These are phyloP conservation scores for Rhinophrynus dorsalis DNA, from an alignment of 2,797 vertebrate species.

Conservation along the genomic window DNA sequence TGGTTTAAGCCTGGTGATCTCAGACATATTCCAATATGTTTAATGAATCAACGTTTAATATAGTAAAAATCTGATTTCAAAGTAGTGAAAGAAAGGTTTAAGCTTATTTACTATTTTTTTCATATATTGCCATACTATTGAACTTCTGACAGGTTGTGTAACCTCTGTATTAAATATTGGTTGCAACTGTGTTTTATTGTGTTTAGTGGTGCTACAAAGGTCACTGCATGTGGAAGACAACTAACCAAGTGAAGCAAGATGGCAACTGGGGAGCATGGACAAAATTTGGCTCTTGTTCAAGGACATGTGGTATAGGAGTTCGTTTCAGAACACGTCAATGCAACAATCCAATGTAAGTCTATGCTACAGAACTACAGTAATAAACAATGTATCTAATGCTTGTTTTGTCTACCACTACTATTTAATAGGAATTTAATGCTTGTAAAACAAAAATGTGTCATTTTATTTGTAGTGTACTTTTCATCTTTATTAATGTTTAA, in stretches of 20 bases:
- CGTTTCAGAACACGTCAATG: slow-evolving; percentile 92
- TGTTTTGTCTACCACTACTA: too few relatives aligned
- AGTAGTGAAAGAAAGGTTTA: too few relatives aligned
- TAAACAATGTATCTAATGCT: too few relatives aligned
- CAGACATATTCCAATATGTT: too few relatives aligned
- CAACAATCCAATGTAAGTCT: slow-evolving; percentile 87
- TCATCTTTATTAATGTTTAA: not conserved
- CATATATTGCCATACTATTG: too few relatives aligned
- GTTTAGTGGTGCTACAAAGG: slow-evolving; percentile 98
- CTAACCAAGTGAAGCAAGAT: slow-evolving; percentile 90
- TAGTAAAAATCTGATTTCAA: too few relatives aligned
- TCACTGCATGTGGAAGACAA: slow-evolving; percentile 98
- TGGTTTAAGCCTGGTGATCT: too few relatives aligned
- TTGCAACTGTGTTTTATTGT: not conserved
- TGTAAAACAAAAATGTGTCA: not conserved
- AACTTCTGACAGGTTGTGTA: too few relatives aligned
- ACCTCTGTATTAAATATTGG: not conserved
- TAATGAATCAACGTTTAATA: too few relatives aligned
- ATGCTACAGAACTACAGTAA: not conserved
- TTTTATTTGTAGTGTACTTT: not conserved
- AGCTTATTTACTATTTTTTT: too few relatives aligned
- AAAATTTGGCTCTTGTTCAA: slow-evolving; percentile 90
- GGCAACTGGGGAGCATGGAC: slow-evolving; percentile 91
- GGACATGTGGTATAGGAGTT: slow-evolving; percentile 89
- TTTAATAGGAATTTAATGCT: too few relatives aligned